Evolutionary conservation across 2,797 vertebrate genomes (phyloP).

Genomic region (Cyclura pinguis): DNA sequence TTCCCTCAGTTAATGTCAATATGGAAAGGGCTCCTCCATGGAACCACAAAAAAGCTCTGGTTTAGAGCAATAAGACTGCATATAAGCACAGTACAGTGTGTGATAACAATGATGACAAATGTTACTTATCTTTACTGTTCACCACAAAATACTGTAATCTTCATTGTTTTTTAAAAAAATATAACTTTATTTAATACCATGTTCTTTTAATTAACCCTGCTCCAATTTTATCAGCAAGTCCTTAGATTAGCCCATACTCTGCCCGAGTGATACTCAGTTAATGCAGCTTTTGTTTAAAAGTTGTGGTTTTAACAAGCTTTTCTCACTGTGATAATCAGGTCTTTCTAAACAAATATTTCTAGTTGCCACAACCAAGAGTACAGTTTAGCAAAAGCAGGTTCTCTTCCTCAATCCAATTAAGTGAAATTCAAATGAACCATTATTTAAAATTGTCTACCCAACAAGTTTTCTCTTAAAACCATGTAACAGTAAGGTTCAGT

Average conservation of each 20-base stretch:
- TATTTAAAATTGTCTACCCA: not conserved
- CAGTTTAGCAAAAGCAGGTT: slow-evolving; percentile 9
- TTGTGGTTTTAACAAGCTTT: slow-evolving; percentile 41
- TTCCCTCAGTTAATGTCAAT: not conserved
- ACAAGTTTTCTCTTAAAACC: not conserved
- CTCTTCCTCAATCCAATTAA: slow-evolving; percentile 1
- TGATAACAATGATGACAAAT: not conserved
- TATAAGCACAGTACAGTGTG: not conserved
- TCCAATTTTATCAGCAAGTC: slow-evolving; percentile 33
- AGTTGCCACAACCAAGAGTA: not conserved
- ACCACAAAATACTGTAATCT: slow-evolving; percentile 3
- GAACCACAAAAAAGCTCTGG: no score
- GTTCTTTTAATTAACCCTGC: slow-evolving; percentile 30
- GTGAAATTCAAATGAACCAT: not conserved
- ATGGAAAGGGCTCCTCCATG: not conserved
- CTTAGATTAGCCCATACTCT: slow-evolving; percentile 22
- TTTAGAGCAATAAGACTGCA: not conserved
- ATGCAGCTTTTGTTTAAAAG: slow-evolving; percentile 39
- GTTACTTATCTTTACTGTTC: slow-evolving; percentile 30
- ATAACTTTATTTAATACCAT: slow-evolving; percentile 24
- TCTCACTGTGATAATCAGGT: slow-evolving; percentile 39
- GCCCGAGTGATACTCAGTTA: not conserved
- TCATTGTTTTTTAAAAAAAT: not conserved
- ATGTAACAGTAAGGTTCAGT: not conserved
- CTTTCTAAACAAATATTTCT: slow-evolving; percentile 35